Conservation (phyloP, 2,797 vertebrate genomes). For the Rhodeus uyekii region DNA sequence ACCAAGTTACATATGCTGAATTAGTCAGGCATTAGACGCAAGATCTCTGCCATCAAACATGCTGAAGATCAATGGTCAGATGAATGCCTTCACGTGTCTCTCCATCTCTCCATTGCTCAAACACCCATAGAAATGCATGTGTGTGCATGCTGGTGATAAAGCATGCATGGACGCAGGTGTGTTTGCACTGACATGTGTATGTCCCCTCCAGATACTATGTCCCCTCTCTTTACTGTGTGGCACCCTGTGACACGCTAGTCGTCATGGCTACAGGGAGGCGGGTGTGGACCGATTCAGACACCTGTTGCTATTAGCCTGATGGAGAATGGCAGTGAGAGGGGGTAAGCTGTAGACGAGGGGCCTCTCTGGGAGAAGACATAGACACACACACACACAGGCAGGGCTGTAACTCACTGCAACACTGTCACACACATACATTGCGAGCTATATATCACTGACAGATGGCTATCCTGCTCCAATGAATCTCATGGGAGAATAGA, state of each 20-base stretch:
- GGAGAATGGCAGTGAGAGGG: background rate
- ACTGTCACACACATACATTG: conserved; percentile 31
- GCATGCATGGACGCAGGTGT: conserved; percentile 29
- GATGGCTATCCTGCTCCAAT: conserved; percentile 16
- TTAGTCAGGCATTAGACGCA: background rate
- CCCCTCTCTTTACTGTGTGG: conserved; percentile 42
- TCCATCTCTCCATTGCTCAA: background rate
- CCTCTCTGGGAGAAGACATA: conserved; percentile 23
- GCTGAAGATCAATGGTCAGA: conserved; percentile 9
- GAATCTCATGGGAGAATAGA: conserved; percentile 9
- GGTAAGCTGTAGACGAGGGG: conserved; percentile 28
- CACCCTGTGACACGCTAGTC: conserved; percentile 53
- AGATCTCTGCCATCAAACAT: conserved; percentile 19
- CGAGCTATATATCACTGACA: conserved; percentile 39
- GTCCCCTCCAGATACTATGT: conserved; percentile 38
- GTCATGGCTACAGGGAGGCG: conserved; percentile 53
- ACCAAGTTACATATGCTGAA: background rate
- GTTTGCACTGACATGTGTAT: conserved; percentile 21
- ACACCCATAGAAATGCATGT: conserved; percentile 24
- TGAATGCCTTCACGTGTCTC: conserved; percentile 1
- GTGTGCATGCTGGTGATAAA: conserved; percentile 37
- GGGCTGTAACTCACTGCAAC: conserved; percentile 37
- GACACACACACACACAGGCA: conserved; percentile 43
- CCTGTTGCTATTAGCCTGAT: conserved; percentile 61
- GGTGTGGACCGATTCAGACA: conserved; percentile 47